phyloP scores from a whole-genome alignment of 2,888 invertebrate genomes.

The Cephus runcator region DNA sequence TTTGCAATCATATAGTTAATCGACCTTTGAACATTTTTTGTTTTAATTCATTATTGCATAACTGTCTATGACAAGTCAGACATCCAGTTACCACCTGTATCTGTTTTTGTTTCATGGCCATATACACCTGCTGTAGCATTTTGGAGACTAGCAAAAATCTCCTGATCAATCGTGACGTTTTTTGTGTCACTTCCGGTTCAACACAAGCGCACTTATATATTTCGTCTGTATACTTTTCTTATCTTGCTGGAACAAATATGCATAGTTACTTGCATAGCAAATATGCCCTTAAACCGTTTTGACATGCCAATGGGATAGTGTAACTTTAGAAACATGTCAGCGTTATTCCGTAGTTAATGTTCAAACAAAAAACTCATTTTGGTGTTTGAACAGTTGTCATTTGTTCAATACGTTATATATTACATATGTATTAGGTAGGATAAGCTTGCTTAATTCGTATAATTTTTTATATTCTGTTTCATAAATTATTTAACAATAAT shows the following conservation, averaged over 20 bases:
- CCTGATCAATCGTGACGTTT: neutral
- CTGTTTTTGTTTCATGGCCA: neutral
- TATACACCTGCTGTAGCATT: neutral
- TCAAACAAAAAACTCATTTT: neutral
- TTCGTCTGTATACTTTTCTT: neutral
- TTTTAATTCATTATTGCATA: neutral
- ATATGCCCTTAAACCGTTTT: neutral
- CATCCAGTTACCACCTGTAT: neutral
- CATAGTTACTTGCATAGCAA: too few species aligned
- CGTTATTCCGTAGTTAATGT: neutral
- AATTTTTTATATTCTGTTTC: neutral
- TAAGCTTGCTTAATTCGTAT: neutral
- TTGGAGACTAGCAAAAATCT: neutral
- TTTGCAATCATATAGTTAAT: neutral
- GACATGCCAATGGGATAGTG: neutral
- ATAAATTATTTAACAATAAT: neutral
- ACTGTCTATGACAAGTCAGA: neutral
- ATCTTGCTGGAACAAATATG: neutral
- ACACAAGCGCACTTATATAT: neutral
- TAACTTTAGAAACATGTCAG: neutral
- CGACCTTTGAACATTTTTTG: neutral
- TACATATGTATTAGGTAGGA: neutral
- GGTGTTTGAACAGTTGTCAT: neutral
- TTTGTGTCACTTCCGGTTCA: neutral
- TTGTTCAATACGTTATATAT: neutral